phyloP scores from a whole-genome alignment of 2,888 invertebrate species.

The Pegoplata infirma region DNA sequence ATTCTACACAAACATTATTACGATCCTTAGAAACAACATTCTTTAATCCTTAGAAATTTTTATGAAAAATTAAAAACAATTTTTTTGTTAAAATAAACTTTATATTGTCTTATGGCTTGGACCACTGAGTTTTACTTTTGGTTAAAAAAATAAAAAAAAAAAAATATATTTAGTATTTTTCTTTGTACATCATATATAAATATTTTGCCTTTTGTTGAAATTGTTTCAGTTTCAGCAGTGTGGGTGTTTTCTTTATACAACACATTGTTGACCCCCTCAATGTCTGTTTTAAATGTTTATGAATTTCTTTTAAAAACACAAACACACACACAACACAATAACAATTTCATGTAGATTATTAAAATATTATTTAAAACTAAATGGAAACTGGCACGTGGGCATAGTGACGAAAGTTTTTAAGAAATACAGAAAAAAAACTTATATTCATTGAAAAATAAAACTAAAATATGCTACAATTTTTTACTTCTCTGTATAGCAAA shows the following conservation, averaged over 20 bases:
- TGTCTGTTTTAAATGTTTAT: slow-evolving; percentile 21
- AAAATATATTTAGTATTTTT: not conserved
- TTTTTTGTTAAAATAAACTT: too few species aligned
- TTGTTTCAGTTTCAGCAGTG: not conserved
- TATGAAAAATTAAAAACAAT: too few species aligned
- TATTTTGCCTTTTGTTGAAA: slow-evolving; percentile 2
- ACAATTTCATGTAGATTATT: not conserved
- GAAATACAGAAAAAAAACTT: not conserved
- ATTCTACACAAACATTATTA: too few species aligned
- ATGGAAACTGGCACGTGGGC: not conserved
- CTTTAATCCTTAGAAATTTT: too few species aligned
- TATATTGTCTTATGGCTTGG: too few species aligned
- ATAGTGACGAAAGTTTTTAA: not conserved
- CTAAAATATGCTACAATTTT: not conserved
- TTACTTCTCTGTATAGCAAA: not conserved
- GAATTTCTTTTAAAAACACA: slow-evolving; percentile 11
- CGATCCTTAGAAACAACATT: too few species aligned
- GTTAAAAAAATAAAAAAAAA: not conserved
- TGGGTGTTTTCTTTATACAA: slow-evolving; percentile 18
- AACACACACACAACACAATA: not conserved
- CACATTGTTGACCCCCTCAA: slow-evolving; percentile 26
- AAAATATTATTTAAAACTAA: not conserved
- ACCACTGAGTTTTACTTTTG: too few species aligned
- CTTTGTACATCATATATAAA: too few species aligned
- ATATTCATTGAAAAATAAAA: not conserved